Percentiles rank a stretch among this genome's conserved stretches.
Conservation (phyloP, 2,888 invertebrate species). For the Hyppa rectilinea region DNA sequence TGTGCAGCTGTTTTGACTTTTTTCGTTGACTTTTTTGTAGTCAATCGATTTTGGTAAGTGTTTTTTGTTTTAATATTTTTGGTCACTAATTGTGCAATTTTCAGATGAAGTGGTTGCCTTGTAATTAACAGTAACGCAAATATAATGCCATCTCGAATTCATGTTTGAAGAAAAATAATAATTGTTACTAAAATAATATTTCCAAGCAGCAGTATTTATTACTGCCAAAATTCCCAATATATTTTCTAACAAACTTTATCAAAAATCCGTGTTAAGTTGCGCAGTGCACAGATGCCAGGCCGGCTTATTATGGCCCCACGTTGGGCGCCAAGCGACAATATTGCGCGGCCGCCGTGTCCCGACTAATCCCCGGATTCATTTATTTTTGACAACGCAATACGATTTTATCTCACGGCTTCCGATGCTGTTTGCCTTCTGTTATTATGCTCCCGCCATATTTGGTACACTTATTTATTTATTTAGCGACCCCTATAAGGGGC, state of each 20-base stretch:
- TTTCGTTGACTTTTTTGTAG: slow-evolving; percentile 3
- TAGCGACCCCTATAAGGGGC: slow-evolving; percentile 85
- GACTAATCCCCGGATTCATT: slow-evolving; percentile 90
- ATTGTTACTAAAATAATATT: slow-evolving; percentile 8
- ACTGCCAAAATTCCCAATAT: slow-evolving; percentile 23
- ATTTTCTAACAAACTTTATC: slow-evolving; percentile 65
- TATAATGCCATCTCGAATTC: not conserved
- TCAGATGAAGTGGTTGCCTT: not conserved
- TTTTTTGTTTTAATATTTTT: not conserved
- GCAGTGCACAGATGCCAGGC: slow-evolving; percentile 66
- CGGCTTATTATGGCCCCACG: slow-evolving; percentile 86
- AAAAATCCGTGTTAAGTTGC: slow-evolving; percentile 60
- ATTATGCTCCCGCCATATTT: slow-evolving; percentile 88
- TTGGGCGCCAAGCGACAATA: slow-evolving; percentile 86
- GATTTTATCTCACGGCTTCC: slow-evolving; percentile 91
- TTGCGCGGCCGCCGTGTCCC: slow-evolving; percentile 87
- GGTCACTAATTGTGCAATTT: not conserved
- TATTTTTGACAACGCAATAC: slow-evolving; percentile 91
- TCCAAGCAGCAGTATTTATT: slow-evolving; percentile 5
- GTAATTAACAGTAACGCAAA: not conserved
- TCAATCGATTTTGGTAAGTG: not conserved
- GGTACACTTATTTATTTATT: slow-evolving; percentile 89
- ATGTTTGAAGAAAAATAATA: not conserved
- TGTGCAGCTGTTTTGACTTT: slow-evolving; percentile 28
- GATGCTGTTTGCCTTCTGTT: slow-evolving; percentile 91